Evolutionary conservation across 2,888 invertebrate species (phyloP).

Genomic region (Entomobrya multifasciata): DNA sequence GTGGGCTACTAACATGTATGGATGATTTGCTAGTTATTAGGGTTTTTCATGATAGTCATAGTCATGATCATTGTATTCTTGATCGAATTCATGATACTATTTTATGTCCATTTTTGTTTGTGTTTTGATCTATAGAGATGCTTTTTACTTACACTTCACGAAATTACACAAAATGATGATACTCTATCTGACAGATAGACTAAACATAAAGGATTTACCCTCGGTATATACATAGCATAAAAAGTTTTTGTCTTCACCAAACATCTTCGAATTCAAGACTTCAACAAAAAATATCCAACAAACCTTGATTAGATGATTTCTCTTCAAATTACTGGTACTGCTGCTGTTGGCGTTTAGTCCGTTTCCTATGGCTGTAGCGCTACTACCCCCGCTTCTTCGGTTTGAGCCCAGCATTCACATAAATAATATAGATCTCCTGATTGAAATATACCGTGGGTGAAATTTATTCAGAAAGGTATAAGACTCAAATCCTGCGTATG

Average conservation of each 20-base stretch:
- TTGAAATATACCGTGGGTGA: background rate
- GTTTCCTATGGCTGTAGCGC: background rate
- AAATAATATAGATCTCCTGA: conserved; percentile 36
- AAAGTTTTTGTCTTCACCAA: background rate
- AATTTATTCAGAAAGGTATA: conserved; percentile 33
- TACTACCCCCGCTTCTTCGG: background rate
- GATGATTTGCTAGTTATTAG: background rate
- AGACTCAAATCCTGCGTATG: background rate
- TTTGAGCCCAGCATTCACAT: background rate
- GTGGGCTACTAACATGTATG: background rate
- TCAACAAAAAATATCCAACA: background rate
- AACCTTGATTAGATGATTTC: conserved; percentile 38
- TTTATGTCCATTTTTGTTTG: background rate
- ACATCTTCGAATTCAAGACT: background rate
- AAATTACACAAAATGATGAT: background rate
- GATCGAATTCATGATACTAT: conserved; percentile 24
- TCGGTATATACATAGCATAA: conserved; percentile 14
- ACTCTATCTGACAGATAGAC: too few relatives aligned
- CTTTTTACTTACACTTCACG: background rate
- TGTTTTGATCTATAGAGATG: background rate
- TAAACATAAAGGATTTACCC: background rate
- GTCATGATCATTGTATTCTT: background rate
- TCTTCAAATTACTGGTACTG: background rate
- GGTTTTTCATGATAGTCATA: background rate
- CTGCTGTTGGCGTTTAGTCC: background rate